phyloP scores from a whole-genome alignment of 1,140 invertebrate species.

The Homalodisca vitripennis region DNA sequence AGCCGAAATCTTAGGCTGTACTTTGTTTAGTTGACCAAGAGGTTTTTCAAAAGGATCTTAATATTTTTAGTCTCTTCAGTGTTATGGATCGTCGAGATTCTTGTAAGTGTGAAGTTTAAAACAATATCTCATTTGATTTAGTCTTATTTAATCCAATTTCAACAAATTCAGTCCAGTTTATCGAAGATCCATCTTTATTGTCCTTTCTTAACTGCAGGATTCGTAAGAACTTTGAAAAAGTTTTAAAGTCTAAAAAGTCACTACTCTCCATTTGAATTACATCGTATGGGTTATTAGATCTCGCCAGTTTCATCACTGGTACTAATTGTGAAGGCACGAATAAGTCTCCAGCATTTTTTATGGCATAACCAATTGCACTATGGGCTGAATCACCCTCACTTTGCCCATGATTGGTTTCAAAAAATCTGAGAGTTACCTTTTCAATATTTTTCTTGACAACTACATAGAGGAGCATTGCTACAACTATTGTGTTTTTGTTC shows the following conservation, averaged over 20 bases:
- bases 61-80: too few relatives aligned
- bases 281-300: neutral
- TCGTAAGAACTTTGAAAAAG: neutral
- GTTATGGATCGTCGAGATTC: too few relatives aligned
- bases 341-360: neutral
- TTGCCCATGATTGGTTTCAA: neutral
- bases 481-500: neutral
- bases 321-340: neutral
- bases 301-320: neutral
- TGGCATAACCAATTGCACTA: neutral
- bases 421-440: neutral
- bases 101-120: too few relatives aligned
- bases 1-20: too few relatives aligned
- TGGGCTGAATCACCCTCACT: too few relatives aligned
- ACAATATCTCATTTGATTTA: neutral
- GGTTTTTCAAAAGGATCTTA: too few relatives aligned
- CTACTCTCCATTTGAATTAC: neutral
- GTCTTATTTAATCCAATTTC: neutral
- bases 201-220: neutral
- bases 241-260: neutral
- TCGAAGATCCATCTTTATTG: neutral
- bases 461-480: neutral
- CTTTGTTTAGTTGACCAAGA: too few relatives aligned
- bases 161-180: neutral
- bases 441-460: neutral